These are phyloP conservation scores for Xenopus petersii DNA, from an alignment of 2,797 vertebrate genomes.

Conservation along the genomic window DNA sequence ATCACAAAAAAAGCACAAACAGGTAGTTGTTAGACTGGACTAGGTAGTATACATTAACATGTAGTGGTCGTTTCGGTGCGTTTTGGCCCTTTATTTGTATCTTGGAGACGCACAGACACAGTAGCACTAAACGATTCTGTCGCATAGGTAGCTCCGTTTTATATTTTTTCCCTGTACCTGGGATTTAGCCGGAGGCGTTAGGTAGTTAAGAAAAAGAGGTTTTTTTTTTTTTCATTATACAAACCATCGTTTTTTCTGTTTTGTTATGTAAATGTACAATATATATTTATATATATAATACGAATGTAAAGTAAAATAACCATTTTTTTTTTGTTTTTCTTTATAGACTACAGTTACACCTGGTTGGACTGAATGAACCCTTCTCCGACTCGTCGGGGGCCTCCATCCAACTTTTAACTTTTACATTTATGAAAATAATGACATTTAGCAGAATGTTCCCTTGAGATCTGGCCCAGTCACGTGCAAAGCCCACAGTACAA, in stretches of 20 bases:
- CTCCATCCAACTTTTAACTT: conserved; percentile 1
- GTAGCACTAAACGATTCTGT: neutral
- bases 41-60: conserved; percentile 63
- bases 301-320: conserved; percentile 17
- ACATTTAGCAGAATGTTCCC: conserved; percentile 4
- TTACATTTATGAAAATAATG: conserved; percentile 12
- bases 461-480: conserved; percentile 50
- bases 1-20: conserved; percentile 64
- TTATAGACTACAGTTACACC: neutral
- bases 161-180: conserved; percentile 53
- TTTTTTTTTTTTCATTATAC: conserved; percentile 33
- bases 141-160: conserved; percentile 51
- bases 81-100: neutral
- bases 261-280: neutral
- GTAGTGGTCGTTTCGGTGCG: conserved; percentile 60
- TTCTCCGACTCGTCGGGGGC: neutral
- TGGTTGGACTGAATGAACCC: neutral
- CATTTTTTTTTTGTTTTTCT: conserved; percentile 12
- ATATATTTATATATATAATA: neutral
- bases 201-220: conserved; percentile 58
- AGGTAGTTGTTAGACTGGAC: conserved; percentile 70
- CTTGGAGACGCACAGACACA: neutral
- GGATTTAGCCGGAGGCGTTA: conserved; percentile 50
- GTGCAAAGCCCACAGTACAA: conserved; percentile 48
- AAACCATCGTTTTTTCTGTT: neutral